Evolutionary conservation across 2,113 vertebrate genomes (phyloP), one percentile per base, ranked within the genome.

Genomic region (Oceanites oceanicus): DNA sequence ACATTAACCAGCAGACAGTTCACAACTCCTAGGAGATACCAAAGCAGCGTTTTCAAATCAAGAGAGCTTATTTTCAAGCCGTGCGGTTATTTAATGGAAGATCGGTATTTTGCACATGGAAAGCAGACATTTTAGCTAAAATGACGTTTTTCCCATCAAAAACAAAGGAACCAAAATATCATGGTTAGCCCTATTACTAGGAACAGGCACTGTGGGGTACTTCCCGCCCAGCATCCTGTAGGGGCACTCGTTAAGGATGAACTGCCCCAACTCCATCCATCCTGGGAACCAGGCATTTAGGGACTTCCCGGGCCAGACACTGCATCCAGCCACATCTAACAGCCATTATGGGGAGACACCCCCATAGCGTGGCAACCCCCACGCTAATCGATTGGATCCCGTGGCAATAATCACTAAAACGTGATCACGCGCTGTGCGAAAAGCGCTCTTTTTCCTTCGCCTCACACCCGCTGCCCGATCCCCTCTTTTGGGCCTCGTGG

Each of bases 361-460:
- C 21, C 32, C n/a, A 36, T 0, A 36, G 55, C 2, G 5, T 6
- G 18, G 36, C 68, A 87, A 80, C 70, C 9, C 2, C 7, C 36
- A 32, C 23, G 32, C 38, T 18, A 36, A 84, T 2, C 16, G 25
- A 72, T 86, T 72, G 10, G 16, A 76, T 55, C 56, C 71, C 1
- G 5, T 9, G 30, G n/a, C 55, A 92, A 65, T 59, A 56, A 85
- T 45, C 30, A 21, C n/a, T 61, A 29, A 87, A 84, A 21, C 0
- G 1, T 13, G 30, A 13, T n/a, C 36, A 47, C 1, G 1, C 7
- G 21, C 17, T 27, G 16, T 6, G 47, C 1, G 1, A 52, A 27
- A 72, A 26, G 10, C 2, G 1, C 16, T 58, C 38, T 22, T 18
- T 65, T 78, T 59, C 6, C 2, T 23, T 55, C 3, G 1, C 15